Evolutionary conservation across 2,797 vertebrate species (phyloP), one percentile per base, ranked within the genome.

Genomic region (Onychomys torridus): DNA sequence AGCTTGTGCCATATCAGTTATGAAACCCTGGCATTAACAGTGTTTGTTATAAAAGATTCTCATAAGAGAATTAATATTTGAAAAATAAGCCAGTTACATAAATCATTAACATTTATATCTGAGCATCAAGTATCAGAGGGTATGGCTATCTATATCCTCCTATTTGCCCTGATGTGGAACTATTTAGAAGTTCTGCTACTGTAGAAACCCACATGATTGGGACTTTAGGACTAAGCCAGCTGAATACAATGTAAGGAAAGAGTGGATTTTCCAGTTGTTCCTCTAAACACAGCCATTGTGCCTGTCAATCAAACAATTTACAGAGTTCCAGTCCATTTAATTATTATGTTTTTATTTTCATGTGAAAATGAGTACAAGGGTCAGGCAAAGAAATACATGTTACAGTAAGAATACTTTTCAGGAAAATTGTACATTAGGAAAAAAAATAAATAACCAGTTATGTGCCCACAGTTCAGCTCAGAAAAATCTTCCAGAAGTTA

Each of bases 291-390:
- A 90, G 65, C 93, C 59, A 92, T 93, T 96, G 57, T 93, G 65
- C 71, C 86, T 97, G 95, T 78, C 96, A 93, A 85, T 96, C 96
- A 95, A 95, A 91, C 73, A 57, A 55, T 40, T 86, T 76, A 16
- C 88, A 89, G 49, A 29, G 49, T 91, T 91, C 78, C 11, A 57
- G 57, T 91, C 91, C 11, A 8, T 78, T 97, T 91, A 94, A 96
- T 96, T 94, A 95, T 86, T 91, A 92, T 65, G 65, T 94, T 96
- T 95, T 95, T 83, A 93, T 97, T 93, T 96, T 93, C 94, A 93
- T 40, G 0, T 91, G 77, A 90, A 96, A 91, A 91, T 43, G 71
- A 96, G 37, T 87, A 67, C 12, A 90, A 90, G 79, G 89, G 92
- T 14, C 63, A 87, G 69, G 6, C 29, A 76, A 94, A 83, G 89